Base-by-base conservation (phyloP, 2,797 vertebrate species). In the Scolopax bukidnonensis region DNA sequence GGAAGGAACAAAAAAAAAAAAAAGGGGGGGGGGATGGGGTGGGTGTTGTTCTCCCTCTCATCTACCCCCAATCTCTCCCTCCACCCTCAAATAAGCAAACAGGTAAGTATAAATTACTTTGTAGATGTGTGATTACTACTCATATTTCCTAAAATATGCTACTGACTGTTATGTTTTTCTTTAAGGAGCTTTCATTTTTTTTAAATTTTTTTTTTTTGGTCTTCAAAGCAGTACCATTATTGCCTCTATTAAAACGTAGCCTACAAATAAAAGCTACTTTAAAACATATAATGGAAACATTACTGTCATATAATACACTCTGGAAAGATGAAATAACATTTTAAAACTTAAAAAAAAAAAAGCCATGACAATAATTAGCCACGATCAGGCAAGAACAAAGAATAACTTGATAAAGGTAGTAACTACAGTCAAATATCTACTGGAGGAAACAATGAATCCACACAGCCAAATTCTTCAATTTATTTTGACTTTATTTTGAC, bases 401-500 rank as follows among this genome's bases (percentile, higher is more conserved):
- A 28, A n/a, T 30, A 85, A 92, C 25, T 87, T 78, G 33, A 87
- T 2, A 83, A 27, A 77, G 4, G 21, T 16, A 90, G 24, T 32
- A 89, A 75, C 51, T 57, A 50, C 4, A 71, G 56, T 63, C 45
- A 83, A 69, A 61, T 48, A 85, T 36, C 71, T 87, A 51, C 61
- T 63, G 57, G 8, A 94, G 45, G 25, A 92, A 92, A 80, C 23
- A 67, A 9, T 36, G 23, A 32, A 77, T 38, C 76, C 38, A 85
- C 28, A 87, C 18, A 92, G 82, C 7, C 64, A 85, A 85, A 85
- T 87, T 47, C 41, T 86, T 84, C 56, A 77, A 82, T 93, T 75
- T 75, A 43, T 85, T 93, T 87, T 91, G 15, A 90, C 71, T 95
- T 92, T 57, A 84, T 89, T 82, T 76, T 73, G 32, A 89, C 43